These are phyloP conservation scores for Pipistrellus nathusii DNA, from an alignment of 2,797 vertebrate genomes.

Conservation along the genomic window DNA sequence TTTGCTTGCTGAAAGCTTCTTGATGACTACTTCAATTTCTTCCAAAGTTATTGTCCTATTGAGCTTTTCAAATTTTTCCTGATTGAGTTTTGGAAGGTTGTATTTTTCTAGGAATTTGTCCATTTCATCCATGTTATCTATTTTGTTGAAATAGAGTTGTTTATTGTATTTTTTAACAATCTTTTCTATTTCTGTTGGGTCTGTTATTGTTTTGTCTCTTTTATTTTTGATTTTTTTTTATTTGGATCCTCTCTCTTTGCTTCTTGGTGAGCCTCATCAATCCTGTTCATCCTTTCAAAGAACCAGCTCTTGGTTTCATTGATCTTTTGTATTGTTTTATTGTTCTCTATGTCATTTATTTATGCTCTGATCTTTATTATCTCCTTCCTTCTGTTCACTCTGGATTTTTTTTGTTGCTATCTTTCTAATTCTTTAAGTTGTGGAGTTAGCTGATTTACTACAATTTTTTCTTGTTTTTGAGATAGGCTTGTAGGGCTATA, in stretches of 20 bases:
- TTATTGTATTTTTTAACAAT: background rate
- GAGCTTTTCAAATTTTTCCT: background rate
- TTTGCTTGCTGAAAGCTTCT: background rate
- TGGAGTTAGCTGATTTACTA: background rate
- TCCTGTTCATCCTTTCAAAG: background rate
- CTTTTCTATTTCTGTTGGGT: background rate
- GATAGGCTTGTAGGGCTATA: background rate
- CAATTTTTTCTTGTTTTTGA: background rate
- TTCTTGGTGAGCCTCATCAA: background rate
- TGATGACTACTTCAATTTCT: background rate
- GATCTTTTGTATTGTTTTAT: background rate
- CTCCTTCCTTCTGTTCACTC: background rate
- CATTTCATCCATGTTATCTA: background rate
- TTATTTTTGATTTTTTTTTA: background rate
- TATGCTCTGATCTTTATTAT: background rate
- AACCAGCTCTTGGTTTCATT: background rate
- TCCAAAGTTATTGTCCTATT: background rate
- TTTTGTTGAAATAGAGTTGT: background rate
- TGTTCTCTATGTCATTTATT: background rate
- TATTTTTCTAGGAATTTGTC: background rate
- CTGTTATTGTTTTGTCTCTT: background rate
- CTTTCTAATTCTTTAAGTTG: background rate
- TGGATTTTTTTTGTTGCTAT: background rate
- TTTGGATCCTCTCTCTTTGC: background rate
- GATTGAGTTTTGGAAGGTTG: background rate